Percentiles rank a stretch among this genome's conserved stretches.
Evolutionary conservation across 2,888 invertebrate species (phyloP).

Genomic region (Biston stratarius): DNA sequence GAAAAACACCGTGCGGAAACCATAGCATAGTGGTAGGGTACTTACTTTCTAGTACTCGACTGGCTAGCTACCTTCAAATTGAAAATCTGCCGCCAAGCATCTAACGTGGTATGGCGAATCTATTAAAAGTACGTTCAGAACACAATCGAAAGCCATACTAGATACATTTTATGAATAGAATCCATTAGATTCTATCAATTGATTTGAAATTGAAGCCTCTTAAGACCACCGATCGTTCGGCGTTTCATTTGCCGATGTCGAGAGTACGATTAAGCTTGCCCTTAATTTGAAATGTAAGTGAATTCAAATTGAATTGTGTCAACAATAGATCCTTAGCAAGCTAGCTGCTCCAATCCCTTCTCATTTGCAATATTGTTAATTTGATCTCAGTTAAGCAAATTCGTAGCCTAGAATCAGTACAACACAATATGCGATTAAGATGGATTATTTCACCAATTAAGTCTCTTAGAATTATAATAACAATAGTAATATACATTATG

Average conservation of each 20-base stretch:
- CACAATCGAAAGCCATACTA: background rate
- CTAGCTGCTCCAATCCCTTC: slow-evolving; percentile 15
- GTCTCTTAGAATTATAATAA: slow-evolving; percentile 2
- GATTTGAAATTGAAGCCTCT: slow-evolving; percentile 25
- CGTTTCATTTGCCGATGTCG: slow-evolving; percentile 14
- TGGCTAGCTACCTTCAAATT: too few relatives aligned
- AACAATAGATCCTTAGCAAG: slow-evolving; percentile 24
- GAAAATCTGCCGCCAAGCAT: too few relatives aligned
- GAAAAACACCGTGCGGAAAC: too few relatives aligned
- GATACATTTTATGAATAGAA: slow-evolving; percentile 2
- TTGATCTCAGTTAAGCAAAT: slow-evolving; percentile 19
- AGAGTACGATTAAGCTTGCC: slow-evolving; percentile 16
- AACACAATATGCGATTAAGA: slow-evolving; percentile 16
- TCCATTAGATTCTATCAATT: slow-evolving; percentile 25
- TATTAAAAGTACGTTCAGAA: background rate
- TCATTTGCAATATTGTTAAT: slow-evolving; percentile 26
- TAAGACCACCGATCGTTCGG: slow-evolving; percentile 10
- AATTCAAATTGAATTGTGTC: slow-evolving; percentile 28
- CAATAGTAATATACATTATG: background rate
- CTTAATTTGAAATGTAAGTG: slow-evolving; percentile 31
- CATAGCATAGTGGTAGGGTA: too few relatives aligned
- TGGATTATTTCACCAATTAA: slow-evolving; percentile 22
- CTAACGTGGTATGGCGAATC: background rate
- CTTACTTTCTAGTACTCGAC: too few relatives aligned
- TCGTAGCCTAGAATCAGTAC: slow-evolving; percentile 12